These are phyloP conservation scores for Zosterops japonicus DNA, from an alignment of 2,113 vertebrate species.

Conservation along the genomic window DNA sequence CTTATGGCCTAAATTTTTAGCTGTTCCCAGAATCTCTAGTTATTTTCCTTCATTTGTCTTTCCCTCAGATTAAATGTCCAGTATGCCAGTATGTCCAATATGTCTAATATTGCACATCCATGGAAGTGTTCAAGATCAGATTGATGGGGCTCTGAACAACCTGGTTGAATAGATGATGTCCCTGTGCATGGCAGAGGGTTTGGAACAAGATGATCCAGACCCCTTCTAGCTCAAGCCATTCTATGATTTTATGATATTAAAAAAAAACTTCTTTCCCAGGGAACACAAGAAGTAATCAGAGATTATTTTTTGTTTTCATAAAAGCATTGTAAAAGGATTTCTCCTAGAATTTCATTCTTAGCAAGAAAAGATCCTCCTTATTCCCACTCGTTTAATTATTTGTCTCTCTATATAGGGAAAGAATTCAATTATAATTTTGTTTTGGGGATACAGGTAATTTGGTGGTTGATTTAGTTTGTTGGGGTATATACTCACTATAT, in stretches of 20 bases:
- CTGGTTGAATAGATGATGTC: background rate
- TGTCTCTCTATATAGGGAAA: background rate
- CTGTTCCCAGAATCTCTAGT: background rate
- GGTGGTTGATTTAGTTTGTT: background rate
- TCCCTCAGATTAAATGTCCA: background rate
- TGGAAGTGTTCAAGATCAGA: background rate
- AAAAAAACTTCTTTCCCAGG: background rate
- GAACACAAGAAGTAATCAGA: background rate
- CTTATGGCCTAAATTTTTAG: background rate
- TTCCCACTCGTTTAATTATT: background rate
- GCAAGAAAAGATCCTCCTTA: background rate
- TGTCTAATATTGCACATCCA: background rate
- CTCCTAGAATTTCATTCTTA: background rate
- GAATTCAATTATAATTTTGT: background rate
- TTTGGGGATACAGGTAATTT: background rate
- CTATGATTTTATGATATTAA: background rate
- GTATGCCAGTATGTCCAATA: background rate
- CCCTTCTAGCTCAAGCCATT: background rate
- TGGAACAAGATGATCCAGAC: background rate
- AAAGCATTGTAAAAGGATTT: background rate
- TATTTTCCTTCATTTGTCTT: background rate
- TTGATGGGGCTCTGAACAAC: background rate
- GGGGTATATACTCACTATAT: background rate
- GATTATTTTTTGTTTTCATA: background rate
- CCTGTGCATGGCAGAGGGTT: rapidly evolving